Percentiles rank a stretch among this genome's conserved stretches.
These are phyloP conservation scores for Philereme vetulata DNA, from an alignment of 2,888 invertebrate genomes.

Conservation along the genomic window DNA sequence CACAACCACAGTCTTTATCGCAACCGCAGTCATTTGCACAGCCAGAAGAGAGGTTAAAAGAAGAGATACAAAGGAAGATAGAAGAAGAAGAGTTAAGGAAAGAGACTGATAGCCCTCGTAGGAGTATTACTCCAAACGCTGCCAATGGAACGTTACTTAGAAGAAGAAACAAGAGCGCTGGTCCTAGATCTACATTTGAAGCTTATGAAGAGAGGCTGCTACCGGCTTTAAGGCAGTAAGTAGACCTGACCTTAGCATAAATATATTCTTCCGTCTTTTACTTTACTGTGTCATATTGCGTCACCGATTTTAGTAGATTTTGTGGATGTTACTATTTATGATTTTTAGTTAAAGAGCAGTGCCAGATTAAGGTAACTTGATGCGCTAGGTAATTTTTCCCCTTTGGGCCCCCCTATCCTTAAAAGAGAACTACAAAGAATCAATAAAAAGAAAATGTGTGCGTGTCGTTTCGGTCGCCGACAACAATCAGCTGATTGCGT, in stretches of 20 bases:
- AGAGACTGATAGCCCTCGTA: constrained; percentile 74
- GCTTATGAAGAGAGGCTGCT: constrained; percentile 94
- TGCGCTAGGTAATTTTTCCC: no score
- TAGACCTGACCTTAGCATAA: constrained; percentile 23
- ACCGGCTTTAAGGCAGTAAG: constrained; percentile 93
- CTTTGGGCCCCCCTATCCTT: no score
- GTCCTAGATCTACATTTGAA: constrained; percentile 89
- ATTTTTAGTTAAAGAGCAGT: no score
- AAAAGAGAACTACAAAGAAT: no score
- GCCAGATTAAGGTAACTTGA: no score
- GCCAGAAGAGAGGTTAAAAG: constrained; percentile 43
- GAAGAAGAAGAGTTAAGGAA: constrained; percentile 72
- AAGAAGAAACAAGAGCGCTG: constrained; percentile 87
- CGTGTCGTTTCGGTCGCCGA: no score
- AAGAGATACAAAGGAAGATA: constrained; percentile 53
- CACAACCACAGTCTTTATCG: neutral
- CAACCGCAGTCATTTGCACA: neutral
- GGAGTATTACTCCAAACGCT: constrained; percentile 76
- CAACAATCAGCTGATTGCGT: no score
- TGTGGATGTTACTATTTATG: no score
- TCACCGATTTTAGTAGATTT: no score
- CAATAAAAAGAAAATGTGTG: no score
- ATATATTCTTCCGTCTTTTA: no score
- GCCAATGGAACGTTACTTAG: constrained; percentile 81
- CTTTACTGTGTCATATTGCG: no score